A percentile compares a stretch with the other conserved stretches of the same genome.
These are phyloP conservation scores for Brachyhypopomus gauderio DNA, from an alignment of 2,113 vertebrate species.

Conservation along the genomic window DNA sequence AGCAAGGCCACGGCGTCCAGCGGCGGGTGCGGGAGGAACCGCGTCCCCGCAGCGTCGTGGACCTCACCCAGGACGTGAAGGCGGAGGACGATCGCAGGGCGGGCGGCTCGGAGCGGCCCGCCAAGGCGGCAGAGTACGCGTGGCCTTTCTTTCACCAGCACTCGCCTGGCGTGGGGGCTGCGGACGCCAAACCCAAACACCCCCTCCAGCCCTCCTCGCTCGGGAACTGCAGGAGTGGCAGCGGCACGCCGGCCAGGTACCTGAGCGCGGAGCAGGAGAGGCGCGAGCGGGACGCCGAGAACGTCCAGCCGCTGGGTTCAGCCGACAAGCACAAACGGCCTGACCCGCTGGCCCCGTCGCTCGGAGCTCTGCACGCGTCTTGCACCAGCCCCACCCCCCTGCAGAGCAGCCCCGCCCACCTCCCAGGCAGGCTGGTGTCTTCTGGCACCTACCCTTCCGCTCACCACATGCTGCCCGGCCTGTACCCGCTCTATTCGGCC, in stretches of 20 bases:
- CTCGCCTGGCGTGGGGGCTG: constrained; percentile 43
- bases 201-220: constrained; percentile 70
- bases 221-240: constrained; percentile 73
- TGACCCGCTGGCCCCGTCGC: constrained; percentile 74
- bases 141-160: constrained; percentile 73
- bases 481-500: constrained; percentile 79
- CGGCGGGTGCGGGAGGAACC: constrained; percentile 75
- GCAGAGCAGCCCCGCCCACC: constrained; percentile 66
- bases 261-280: constrained; percentile 77
- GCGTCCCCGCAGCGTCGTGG: constrained; percentile 76
- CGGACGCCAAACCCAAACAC: constrained; percentile 79
- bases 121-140: constrained; percentile 67
- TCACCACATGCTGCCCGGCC: constrained; percentile 73
- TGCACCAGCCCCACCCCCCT: constrained; percentile 76
- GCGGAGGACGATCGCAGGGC: constrained; percentile 80
- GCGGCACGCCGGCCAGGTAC: constrained; percentile 65
- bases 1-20: constrained; percentile 67
- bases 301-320: constrained; percentile 61
- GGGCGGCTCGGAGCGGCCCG: constrained; percentile 67
- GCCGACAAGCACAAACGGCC: constrained; percentile 74
- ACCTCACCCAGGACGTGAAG: constrained; percentile 81
- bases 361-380: constrained; percentile 76
- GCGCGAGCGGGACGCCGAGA: constrained; percentile 75
- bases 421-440: constrained; percentile 54
- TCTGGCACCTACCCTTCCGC: constrained; percentile 68